Base-by-base conservation (phyloP, 2,888 invertebrate genomes). In the Doris montereyensis region DNA sequence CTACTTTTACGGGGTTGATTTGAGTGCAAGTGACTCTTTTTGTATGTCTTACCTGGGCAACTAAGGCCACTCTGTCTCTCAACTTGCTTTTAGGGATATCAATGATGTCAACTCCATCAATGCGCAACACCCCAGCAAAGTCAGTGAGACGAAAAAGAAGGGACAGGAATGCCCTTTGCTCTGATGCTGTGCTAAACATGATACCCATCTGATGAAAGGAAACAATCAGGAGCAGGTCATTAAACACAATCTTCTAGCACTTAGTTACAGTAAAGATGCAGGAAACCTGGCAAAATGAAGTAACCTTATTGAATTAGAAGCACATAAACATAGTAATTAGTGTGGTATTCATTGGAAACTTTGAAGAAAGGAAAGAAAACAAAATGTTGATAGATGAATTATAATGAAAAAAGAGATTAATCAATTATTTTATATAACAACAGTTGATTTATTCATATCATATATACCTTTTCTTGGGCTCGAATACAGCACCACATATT, bases 191-290 rank as follows among this genome's bases (percentile, higher is more conserved):
- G 73, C 81, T 80, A 73, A 86, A 83, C 58, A 87, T 78, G 24
- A 87, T 81, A 0, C 86, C 87, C 72, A 87, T 86, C 87, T 87
- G 81, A 68, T n/a, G n/a, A n/a, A n/a, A n/a, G n/a, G n/a, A n/a
- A n/a, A n/a, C n/a, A n/a, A n/a, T n/a, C n/a, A n/a, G n/a, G n/a
- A n/a, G n/a, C n/a, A n/a, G n/a, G n/a, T n/a, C n/a, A n/a, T n/a
- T n/a, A n/a, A n/a, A n/a, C n/a, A n/a, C n/a, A n/a, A n/a, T n/a
- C n/a, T n/a, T n/a, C n/a, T n/a, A n/a, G n/a, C n/a, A n/a, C n/a
- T n/a, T n/a, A n/a, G n/a, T n/a, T n/a, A n/a, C n/a, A n/a, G n/a
- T n/a, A n/a, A n/a, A n/a, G n/a, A n/a, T n/a, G n/a, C n/a, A n/a
- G n/a, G n/a, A n/a, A n/a, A n/a, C n/a, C n/a, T n/a, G n/a, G n/a